phyloP scores from a whole-genome alignment of 2,113 vertebrate genomes.

The Ptyas mucosa region DNA sequence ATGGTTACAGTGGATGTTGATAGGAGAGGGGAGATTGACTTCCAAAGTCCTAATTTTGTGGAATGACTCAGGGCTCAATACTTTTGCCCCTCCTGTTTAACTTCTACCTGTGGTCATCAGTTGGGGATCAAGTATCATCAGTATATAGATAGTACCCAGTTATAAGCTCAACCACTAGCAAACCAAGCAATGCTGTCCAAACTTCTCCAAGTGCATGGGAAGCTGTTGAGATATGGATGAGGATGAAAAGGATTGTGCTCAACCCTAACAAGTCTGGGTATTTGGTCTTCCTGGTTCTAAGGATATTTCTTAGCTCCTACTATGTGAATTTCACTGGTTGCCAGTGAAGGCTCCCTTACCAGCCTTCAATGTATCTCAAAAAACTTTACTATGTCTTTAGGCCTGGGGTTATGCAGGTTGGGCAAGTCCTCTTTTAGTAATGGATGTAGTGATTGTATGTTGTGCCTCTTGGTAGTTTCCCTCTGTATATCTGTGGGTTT shows the following conservation, averaged over 20 bases:
- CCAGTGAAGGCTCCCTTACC: too few relatives aligned
- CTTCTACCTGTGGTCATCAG: not conserved
- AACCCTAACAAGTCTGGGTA: not conserved
- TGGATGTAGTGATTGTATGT: not conserved
- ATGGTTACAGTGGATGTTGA: not conserved
- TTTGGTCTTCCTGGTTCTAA: not conserved
- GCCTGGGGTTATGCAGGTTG: not conserved
- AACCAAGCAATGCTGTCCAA: not conserved
- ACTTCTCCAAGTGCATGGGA: not conserved
- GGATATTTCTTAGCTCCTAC: not conserved
- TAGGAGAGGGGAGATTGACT: not conserved
- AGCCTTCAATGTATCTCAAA: not conserved
- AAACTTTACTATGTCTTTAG: not conserved
- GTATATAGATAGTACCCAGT: not conserved
- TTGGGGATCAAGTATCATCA: not conserved
- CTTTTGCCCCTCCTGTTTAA: not conserved
- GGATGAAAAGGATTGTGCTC: not conserved
- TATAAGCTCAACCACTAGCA: not conserved
- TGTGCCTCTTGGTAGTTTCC: not conserved
- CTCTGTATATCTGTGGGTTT: not conserved
- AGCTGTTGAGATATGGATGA: not conserved
- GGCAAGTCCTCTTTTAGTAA: not conserved
- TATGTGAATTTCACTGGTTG: not conserved
- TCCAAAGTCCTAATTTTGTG: not conserved
- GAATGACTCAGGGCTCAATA: not conserved